Conservation (phyloP, 2,888 invertebrate species). For the Ellobium chinense region DNA sequence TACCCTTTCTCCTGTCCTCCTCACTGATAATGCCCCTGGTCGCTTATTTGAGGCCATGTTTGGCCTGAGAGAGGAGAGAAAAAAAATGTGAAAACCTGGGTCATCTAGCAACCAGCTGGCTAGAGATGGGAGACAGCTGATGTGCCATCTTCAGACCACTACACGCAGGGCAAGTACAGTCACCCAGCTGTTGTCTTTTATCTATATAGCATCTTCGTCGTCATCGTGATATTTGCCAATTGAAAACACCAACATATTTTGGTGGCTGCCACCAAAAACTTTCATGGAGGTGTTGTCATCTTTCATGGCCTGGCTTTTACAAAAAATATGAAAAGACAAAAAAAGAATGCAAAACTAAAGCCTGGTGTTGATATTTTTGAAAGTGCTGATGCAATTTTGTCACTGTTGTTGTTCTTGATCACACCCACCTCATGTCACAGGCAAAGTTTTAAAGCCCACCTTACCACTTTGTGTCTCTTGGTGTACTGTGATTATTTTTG, state of each 20-base stretch:
- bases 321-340: not conserved
- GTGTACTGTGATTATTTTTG: not conserved
- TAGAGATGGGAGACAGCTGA: not conserved
- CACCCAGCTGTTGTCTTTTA: conserved; percentile 20
- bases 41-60: not conserved
- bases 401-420: not conserved
- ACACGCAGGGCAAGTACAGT: conserved; percentile 11
- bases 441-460: not conserved
- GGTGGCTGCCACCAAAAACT: not conserved
- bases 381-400: not conserved
- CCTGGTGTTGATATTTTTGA: not conserved
- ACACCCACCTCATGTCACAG: not conserved
- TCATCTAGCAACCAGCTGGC: not conserved
- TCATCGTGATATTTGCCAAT: not conserved
- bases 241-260: not conserved
- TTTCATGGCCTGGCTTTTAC: not conserved
- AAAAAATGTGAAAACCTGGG: not conserved
- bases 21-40: not conserved
- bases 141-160: not conserved
- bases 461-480: not conserved
- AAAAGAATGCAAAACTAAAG: no score
- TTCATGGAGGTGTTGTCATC: not conserved
- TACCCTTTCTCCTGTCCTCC: not conserved
- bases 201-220: conserved; percentile 22
- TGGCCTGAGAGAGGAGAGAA: not conserved